Evolutionary conservation across 64 coral and sea anemone genomes (phyloP), one percentile per base, ranked within the genome.

Genomic region (Actinia tenebrosa): DNA sequence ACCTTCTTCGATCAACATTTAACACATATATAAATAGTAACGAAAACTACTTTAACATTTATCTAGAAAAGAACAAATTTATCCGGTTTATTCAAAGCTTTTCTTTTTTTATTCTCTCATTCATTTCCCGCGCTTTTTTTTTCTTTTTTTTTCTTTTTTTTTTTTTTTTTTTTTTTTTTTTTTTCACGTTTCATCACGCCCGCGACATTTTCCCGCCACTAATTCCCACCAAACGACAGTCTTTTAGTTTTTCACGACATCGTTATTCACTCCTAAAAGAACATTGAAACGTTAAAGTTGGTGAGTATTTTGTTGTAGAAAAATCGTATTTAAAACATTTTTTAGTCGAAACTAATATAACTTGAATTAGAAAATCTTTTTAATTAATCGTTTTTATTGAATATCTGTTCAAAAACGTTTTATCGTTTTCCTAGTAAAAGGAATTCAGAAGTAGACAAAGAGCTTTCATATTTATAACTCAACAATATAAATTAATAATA

Each of bases 121-220:
- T 20, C 17, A 4, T 66, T 66, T 66, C 63, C 63, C 63, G 63
- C 63, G 63, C 20, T 66, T 20, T 66, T 66, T 19, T 16, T 20
- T n/a, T n/a, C n/a, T n/a, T n/a, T n/a, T n/a, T n/a, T 58, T n/a
- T 58, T 58, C 56, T 0, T 16, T 2, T 58, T 5, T 18, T 37
- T 66, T 20, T 66, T 66, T 13, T n/a, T n/a, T n/a, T 77, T 77
- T 77, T 47, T 47, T 47, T 47, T 47, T 47, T 47, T 47, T 47
- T 50, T 3, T 50, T 50, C 7, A 3, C n/a, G 23, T 26, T 77
- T 8, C 43, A 10, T 45, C 77, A 17, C 77, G 77, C 42, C 30
- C 42, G 77, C 77, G n/a, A 79, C 42, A 79, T 44, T 79, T 79
- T 79, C 77, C 77, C 77, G 56, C 47, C 47, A 50, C 4, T 60